phyloP scores from a whole-genome alignment of 2,113 vertebrate species.

The Phaetusa simplex region DNA sequence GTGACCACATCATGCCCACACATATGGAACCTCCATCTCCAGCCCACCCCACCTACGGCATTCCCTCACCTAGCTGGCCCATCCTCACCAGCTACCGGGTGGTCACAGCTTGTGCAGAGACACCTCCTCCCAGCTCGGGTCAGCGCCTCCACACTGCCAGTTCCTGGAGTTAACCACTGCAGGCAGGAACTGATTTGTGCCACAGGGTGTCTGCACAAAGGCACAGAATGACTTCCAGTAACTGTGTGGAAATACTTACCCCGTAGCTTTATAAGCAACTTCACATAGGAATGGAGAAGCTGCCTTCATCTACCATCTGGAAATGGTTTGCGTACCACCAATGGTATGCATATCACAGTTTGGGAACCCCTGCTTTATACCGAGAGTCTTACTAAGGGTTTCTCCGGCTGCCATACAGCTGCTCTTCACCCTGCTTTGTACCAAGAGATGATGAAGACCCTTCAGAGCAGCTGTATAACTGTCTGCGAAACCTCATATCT shows the following conservation, averaged over 20 bases:
- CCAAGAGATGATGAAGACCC: neutral
- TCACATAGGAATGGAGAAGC: neutral
- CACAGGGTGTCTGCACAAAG: neutral
- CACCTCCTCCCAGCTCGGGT: neutral
- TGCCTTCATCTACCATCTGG: constrained; percentile 23
- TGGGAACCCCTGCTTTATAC: neutral
- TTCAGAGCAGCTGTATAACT: neutral
- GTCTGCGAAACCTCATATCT: neutral
- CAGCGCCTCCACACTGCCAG: neutral
- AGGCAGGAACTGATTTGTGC: neutral
- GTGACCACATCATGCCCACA: too few species aligned
- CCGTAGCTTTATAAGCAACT: neutral
- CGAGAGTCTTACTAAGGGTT: neutral
- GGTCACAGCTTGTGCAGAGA: neutral
- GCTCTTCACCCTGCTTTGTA: neutral
- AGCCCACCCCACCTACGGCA: neutral
- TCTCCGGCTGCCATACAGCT: neutral
- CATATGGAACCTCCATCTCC: neutral
- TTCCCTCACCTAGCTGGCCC: neutral
- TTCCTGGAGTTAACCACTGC: neutral
- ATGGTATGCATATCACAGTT: neutral
- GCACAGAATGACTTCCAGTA: neutral
- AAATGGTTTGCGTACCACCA: neutral
- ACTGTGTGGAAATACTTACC: neutral
- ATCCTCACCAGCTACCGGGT: neutral